Conservation (phyloP, 2,113 vertebrate genomes). For the Protomyctophum bolini region DNA sequence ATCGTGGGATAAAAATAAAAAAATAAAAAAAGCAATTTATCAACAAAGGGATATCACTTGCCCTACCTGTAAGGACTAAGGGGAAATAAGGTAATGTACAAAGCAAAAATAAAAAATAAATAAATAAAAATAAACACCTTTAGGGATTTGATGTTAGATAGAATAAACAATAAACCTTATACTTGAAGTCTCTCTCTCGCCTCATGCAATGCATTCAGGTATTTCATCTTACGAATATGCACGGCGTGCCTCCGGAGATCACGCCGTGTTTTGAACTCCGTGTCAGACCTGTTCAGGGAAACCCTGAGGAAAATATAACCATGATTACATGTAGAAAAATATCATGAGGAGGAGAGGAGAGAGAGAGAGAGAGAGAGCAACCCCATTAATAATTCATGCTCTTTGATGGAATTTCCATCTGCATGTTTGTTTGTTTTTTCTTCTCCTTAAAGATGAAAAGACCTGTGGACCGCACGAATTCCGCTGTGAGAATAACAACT, state of each 20-base stretch:
- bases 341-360: conserved; percentile 30
- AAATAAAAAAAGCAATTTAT: too few species aligned
- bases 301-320: conserved; percentile 70
- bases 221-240: conserved; percentile 66
- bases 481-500: conserved; percentile 98
- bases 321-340: conserved; percentile 68
- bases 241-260: conserved; percentile 56
- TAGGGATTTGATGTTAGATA: conserved; percentile 25
- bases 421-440: conserved; percentile 69
- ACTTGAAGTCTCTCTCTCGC: conserved; percentile 36
- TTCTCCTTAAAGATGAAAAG: conserved; percentile 90
- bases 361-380: conserved; percentile 14
- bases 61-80: too few species aligned
- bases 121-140: neutral
- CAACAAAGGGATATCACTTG: too few species aligned
- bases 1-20: too few species aligned
- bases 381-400: conserved; percentile 76
- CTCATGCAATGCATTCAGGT: conserved; percentile 60
- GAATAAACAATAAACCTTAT: conserved; percentile 30
- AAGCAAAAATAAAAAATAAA: neutral
- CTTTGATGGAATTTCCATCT: conserved; percentile 77
- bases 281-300: conserved; percentile 66
- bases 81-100: neutral
- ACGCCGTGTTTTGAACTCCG: conserved; percentile 70
- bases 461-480: conserved; percentile 98